Evolutionary conservation across 2,797 vertebrate species (phyloP), one percentile per base, ranked within the genome.

Genomic region (Chrosomus eos): DNA sequence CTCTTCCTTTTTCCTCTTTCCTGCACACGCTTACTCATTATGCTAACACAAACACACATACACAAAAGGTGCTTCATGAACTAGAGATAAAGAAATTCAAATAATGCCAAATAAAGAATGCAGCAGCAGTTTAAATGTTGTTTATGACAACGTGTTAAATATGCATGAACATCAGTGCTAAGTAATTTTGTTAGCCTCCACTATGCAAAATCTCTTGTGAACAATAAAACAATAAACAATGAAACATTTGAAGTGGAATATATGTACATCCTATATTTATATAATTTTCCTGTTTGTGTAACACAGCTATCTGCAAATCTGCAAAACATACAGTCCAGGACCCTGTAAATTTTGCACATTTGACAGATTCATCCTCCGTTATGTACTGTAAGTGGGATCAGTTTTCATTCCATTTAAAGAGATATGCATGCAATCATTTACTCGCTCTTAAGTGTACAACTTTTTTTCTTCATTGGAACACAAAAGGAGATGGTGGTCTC

Each of bases 1-100:
- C 60, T 83, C 81, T 82, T 82, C 70, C 81, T 74, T 83, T 82
- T 82, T 74, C 71, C 81, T 66, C 55, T 82, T 82, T 83, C 81
- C 81, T 75, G 31, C 40, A 53, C 14, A 75, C 7, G 14, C 58
- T 74, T 23, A 66, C 70, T 64, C 71, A 36, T 40, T 40, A 64
- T 33, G 43, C 70, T 31, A 26, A 78, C 40, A 45, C 38, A 79
- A 38, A 38, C 21, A 66, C 18, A 66, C 16, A 64, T 1, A 28
- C 23, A 82, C 55, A 71, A 40, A 82, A 72, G 1, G 43, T 72
- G 80, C 60, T 75, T 74, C 5, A 71, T 82, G 58, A 82, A 66
- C 9, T 26, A 40, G 45, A 75, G 43, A 83, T 48, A 19, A 43
- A 18, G 8, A 43, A 77, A 62, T 28, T 43, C 36, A 26, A 62